Base-by-base conservation (phyloP, 2,113 vertebrate species). In the Indri indri region DNA sequence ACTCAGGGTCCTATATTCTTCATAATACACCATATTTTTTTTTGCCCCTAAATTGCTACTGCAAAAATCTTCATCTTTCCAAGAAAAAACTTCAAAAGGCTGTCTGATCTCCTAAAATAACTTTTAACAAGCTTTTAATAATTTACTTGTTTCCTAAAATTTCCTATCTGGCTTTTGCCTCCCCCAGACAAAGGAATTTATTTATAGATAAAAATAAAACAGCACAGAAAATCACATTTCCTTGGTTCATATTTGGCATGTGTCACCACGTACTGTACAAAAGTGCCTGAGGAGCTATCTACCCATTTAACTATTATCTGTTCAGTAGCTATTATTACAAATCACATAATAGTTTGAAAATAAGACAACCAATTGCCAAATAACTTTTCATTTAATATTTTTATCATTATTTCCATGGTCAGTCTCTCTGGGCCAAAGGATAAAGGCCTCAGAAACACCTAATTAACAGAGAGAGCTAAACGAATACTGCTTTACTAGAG, bases 161-260 rank as follows among this genome's bases (percentile, higher is more conserved):
- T 85, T 90, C 85, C 86, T 73, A 27, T 37, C n/a, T 70, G n/a
- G 34, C 23, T 68, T 94, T 40, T 95, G 86, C 71, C n/a, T 91
- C 42, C 20, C 52, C 23, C n/a, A 70, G 30, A 77, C 50, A 94
- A 91, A 71, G 32, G 57, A 77, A 65, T 27, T 50, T 81, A 81
- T 74, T 74, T 74, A 79, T 18, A n/a, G 8, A 83, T 65, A 77
- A 88, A 70, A 88, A 59, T 81, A 76, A 83, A 93, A 88, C 27
- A 85, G 12, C 50, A 85, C 47, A 85, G 66, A 95, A 85, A 47
- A 86, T 68, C 17, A 54, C 30, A 83, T 59, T 70, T 71, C 25
- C 37, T 42, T 73, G 59, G 18, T 45, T n/a, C 30, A 6, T 11
- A 70, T 32, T 8, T 90, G 37, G 45, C 54, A 45, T 23, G 30